phyloP scores from a whole-genome alignment of 1,140 invertebrate species.

The Neodiprion virginianus region DNA sequence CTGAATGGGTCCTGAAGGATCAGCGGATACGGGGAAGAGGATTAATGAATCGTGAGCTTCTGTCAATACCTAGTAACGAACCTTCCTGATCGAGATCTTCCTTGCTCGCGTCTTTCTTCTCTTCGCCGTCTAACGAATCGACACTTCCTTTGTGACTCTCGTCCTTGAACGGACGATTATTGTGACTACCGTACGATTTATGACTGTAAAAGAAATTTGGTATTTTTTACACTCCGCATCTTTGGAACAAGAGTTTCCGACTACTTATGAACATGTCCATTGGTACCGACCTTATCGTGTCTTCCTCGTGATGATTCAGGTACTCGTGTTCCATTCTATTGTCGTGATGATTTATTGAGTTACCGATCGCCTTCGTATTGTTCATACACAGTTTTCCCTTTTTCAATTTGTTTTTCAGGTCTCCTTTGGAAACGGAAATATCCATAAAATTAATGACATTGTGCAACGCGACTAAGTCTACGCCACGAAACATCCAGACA shows the following conservation, averaged over 20 bases:
- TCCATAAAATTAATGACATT: slow-evolving; percentile 16
- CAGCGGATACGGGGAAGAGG: background rate
- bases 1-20: background rate
- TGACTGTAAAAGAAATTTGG: slow-evolving; percentile 67
- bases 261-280: background rate
- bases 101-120: slow-evolving; percentile 90
- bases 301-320: slow-evolving; percentile 70
- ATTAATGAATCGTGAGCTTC: background rate
- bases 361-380: slow-evolving; percentile 74
- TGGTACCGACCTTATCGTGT: slow-evolving; percentile 57
- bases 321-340: slow-evolving; percentile 77
- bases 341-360: slow-evolving; percentile 77
- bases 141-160: slow-evolving; percentile 88
- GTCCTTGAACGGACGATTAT: slow-evolving; percentile 86
- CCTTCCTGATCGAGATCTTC: slow-evolving; percentile 83
- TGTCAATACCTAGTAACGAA: slow-evolving; percentile 38
- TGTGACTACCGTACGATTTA: slow-evolving; percentile 92
- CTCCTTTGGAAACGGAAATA: slow-evolving; percentile 63
- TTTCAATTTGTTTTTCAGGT: slow-evolving; percentile 75
- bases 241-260: too few relatives aligned
- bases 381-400: slow-evolving; percentile 77
- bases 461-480: slow-evolving; percentile 5
- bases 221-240: too few relatives aligned
- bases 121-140: slow-evolving; percentile 79
- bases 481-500: background rate